phyloP scores from a whole-genome alignment of 1,140 invertebrate species.

The Ylistrum balloti region DNA sequence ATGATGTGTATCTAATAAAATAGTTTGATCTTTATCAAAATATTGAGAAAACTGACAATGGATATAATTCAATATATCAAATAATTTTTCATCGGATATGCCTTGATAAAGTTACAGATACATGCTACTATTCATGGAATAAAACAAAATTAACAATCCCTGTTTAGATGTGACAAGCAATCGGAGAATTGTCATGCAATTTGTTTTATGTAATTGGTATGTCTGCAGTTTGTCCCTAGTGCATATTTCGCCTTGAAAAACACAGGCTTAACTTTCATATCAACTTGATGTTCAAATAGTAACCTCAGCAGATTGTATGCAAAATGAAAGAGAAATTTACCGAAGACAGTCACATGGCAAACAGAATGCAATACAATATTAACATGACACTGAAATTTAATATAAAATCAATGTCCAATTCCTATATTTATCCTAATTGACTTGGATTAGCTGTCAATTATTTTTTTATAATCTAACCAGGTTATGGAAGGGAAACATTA shows the following conservation, averaged over 20 bases:
- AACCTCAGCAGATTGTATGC: conserved; percentile 14
- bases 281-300: neutral
- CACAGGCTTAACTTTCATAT: neutral
- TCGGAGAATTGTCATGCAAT: neutral
- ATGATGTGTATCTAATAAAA: neutral
- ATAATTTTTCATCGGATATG: neutral
- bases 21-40: neutral
- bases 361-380: neutral
- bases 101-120: neutral
- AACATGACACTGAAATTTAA: conserved; percentile 19
- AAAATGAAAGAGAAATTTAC: conserved; percentile 2
- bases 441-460: conserved; percentile 38
- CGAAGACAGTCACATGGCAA: neutral
- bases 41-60: neutral
- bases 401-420: conserved; percentile 35
- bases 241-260: neutral
- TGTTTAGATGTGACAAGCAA: neutral
- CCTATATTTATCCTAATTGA: conserved; percentile 14
- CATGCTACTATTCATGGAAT: neutral
- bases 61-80: neutral
- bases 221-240: neutral
- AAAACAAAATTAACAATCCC: neutral
- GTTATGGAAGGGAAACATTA: neutral
- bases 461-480: neutral
- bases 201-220: conserved; percentile 29